Evolutionary conservation across 2,113 vertebrate species (phyloP).

Genomic region (Stomatorhinus ivindoensis): DNA sequence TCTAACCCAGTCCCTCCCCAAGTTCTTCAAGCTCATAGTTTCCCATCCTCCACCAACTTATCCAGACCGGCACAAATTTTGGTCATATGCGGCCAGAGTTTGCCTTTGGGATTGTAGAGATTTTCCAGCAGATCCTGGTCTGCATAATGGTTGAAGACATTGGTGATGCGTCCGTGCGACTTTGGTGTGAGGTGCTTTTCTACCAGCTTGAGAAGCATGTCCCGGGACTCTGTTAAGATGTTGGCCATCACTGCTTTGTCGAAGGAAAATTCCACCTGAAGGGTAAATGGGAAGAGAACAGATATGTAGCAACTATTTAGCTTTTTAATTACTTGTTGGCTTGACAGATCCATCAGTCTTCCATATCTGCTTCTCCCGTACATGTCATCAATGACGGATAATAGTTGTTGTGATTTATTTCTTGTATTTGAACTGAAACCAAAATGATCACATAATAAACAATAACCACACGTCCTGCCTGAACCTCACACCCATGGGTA

Average conservation of each 20-base stretch:
- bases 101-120: slow-evolving; percentile 74
- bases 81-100: slow-evolving; percentile 68
- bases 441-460: background rate
- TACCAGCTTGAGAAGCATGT: slow-evolving; percentile 70
- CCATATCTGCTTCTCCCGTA: background rate
- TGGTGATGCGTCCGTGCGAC: slow-evolving; percentile 70
- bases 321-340: background rate
- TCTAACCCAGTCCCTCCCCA: slow-evolving; percentile 42
- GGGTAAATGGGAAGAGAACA: background rate
- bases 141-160: slow-evolving; percentile 79
- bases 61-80: slow-evolving; percentile 76
- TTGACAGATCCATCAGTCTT: background rate
- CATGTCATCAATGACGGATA: background rate
- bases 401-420: background rate
- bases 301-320: background rate
- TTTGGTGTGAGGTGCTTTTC: slow-evolving; percentile 76
- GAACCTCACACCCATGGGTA: background rate
- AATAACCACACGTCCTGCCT: background rate
- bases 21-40: slow-evolving; percentile 56
- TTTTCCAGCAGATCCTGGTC: slow-evolving; percentile 75
- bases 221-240: slow-evolving; percentile 67
- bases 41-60: slow-evolving; percentile 79
- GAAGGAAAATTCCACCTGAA: slow-evolving; percentile 76
- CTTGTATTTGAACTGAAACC: background rate
- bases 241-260: slow-evolving; percentile 70